Conservation (phyloP, 2,797 vertebrate species). For the Siniperca undulata region DNA sequence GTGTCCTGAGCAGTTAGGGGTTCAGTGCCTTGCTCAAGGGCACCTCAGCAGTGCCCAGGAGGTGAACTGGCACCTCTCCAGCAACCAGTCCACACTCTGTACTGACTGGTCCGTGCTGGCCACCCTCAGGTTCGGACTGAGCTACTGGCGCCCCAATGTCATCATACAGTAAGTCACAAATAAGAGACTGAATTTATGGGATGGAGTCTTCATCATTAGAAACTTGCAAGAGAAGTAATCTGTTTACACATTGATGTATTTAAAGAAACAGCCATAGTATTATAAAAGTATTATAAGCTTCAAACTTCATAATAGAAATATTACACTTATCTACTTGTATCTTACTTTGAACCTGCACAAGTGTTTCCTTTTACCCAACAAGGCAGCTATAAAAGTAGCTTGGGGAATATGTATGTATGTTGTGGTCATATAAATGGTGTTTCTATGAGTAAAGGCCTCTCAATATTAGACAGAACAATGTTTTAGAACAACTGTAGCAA, state of each 20-base stretch:
- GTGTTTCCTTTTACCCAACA: neutral
- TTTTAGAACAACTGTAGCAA: neutral
- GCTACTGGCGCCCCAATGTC: no score
- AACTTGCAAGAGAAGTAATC: neutral
- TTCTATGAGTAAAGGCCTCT: no score
- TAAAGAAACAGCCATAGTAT: neutral
- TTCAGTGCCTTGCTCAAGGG: no score
- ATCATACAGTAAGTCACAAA: no score
- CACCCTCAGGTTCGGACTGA: no score
- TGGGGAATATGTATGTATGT: neutral
- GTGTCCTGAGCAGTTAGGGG: no score
- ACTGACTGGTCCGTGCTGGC: no score
- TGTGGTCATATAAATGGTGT: neutral
- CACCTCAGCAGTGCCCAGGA: no score
- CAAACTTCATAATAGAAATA: neutral
- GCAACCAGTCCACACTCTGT: no score
- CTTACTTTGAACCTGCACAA: neutral
- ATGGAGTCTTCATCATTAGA: neutral
- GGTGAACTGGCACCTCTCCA: no score
- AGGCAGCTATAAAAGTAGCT: neutral
- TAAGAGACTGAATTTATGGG: neutral
- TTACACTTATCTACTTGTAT: neutral
- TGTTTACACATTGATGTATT: neutral
- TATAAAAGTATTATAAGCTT: neutral
- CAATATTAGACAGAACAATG: neutral